A percentile compares a stretch with the other conserved stretches of the same genome.
Conservation (phyloP, 2,113 vertebrate species). For the Myrmophylax atrothorax region DNA sequence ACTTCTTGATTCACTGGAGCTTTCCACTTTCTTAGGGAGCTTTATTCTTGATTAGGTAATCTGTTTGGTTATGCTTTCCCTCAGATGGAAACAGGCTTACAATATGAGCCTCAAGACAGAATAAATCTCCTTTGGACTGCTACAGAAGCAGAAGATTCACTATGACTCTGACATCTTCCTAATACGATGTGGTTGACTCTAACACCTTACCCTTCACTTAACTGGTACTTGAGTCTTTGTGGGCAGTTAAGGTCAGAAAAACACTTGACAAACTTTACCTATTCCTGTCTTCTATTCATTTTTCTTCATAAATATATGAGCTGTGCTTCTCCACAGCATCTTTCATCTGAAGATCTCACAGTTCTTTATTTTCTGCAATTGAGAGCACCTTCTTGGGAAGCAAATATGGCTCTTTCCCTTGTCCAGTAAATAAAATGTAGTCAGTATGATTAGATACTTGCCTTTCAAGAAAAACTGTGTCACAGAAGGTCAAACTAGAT, state of each 20-base stretch:
- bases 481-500: not conserved
- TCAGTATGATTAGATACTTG: not conserved
- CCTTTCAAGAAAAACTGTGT: not conserved
- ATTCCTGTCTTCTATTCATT: not conserved
- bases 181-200: not conserved
- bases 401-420: not conserved
- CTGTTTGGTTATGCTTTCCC: not conserved
- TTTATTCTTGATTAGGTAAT: not conserved
- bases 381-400: not conserved
- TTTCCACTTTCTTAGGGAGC: not conserved
- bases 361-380: not conserved
- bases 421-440: not conserved
- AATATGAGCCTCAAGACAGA: not conserved
- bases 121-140: not conserved
- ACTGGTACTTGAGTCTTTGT: not conserved
- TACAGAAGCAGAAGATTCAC: not conserved
- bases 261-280: not conserved
- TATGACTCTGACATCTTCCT: not conserved
- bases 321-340: not conserved
- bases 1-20: not conserved
- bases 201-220: not conserved
- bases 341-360: not conserved
- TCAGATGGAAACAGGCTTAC: not conserved
- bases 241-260: not conserved
- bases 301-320: not conserved